Evolutionary conservation across 2,888 invertebrate genomes (phyloP).

Genomic region (Apomyelois bistriatella): DNA sequence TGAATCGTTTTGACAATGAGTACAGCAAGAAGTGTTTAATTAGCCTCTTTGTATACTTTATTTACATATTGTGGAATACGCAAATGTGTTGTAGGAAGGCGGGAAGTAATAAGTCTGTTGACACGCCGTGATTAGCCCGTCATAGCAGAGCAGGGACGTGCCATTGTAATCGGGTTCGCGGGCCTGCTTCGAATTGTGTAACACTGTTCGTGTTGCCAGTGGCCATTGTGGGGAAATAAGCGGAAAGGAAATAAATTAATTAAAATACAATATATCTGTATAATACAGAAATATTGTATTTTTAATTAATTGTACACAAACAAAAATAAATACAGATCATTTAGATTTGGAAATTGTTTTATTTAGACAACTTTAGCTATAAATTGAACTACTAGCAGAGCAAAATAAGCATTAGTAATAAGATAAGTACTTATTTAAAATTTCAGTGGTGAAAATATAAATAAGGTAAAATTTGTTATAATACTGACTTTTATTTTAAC

Average conservation of each 20-base stretch:
- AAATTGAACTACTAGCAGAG: too few species aligned
- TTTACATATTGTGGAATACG: conserved; percentile 31
- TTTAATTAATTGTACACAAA: too few species aligned
- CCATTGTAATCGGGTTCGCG: conserved; percentile 53
- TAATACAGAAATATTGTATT: too few species aligned
- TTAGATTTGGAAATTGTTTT: too few species aligned
- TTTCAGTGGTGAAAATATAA: too few species aligned
- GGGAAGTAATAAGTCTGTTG: conserved; percentile 50
- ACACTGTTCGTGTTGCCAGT: background rate
- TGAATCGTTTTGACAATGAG: background rate
- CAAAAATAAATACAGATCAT: too few species aligned
- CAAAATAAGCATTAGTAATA: too few species aligned
- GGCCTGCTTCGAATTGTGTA: conserved; percentile 35
- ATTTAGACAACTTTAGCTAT: too few species aligned
- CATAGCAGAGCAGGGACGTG: conserved; percentile 41
- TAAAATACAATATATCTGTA: too few species aligned
- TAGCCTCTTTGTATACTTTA: conserved; percentile 20
- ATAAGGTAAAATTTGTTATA: too few species aligned
- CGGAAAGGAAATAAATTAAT: background rate
- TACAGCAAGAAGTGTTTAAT: conserved; percentile 11
- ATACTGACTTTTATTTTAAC: too few species aligned
- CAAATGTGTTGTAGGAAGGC: conserved; percentile 28
- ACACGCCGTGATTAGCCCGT: conserved; percentile 62
- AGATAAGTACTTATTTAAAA: too few species aligned
- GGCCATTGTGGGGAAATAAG: background rate